Percentiles rank a stretch among this genome's conserved stretches.
Conservation (phyloP, 2,888 invertebrate genomes). For the Drosophila lacicola region DNA sequence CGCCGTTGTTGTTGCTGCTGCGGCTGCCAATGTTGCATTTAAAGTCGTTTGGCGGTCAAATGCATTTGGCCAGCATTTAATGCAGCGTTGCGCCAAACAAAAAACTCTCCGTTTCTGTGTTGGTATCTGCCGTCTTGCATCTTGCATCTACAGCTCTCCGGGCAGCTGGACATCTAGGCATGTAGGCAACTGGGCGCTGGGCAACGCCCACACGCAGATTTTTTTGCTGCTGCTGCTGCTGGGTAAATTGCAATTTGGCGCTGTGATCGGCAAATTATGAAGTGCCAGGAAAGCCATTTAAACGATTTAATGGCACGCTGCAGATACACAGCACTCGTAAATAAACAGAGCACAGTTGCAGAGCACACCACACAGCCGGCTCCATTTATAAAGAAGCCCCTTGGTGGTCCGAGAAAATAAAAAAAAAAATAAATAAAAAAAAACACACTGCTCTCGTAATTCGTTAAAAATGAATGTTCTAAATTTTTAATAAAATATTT, state of each 20-base stretch:
- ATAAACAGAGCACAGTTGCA: conserved; percentile 67
- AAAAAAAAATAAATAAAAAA: neutral
- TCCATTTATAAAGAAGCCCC: conserved; percentile 7
- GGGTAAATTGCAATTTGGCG: conserved; percentile 72
- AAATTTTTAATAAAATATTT: neutral
- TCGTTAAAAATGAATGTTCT: neutral
- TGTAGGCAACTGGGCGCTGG: conserved; percentile 62
- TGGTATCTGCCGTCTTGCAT: conserved; percentile 27
- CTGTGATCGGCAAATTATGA: conserved; percentile 80
- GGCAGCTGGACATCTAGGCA: conserved; percentile 49
- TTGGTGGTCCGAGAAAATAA: conserved; percentile 38
- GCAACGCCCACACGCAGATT: conserved; percentile 75
- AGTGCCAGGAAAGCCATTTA: conserved; percentile 80
- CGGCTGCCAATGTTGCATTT: conserved; percentile 34
- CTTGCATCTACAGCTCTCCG: conserved; percentile 44
- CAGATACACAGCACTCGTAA: conserved; percentile 65
- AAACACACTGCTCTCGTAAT: conserved; percentile 27
- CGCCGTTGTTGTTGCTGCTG: conserved; percentile 25
- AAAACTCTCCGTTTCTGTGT: conserved; percentile 37
- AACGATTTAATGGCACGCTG: conserved; percentile 78
- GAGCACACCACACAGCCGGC: conserved; percentile 19
- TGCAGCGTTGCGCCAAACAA: conserved; percentile 34
- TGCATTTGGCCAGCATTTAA: conserved; percentile 47
- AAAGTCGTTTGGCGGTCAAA: conserved; percentile 60
- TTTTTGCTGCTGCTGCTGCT: conserved; percentile 28